These are phyloP conservation scores for Telmatherina bonti DNA, from an alignment of 2,797 vertebrate species.

Conservation along the genomic window DNA sequence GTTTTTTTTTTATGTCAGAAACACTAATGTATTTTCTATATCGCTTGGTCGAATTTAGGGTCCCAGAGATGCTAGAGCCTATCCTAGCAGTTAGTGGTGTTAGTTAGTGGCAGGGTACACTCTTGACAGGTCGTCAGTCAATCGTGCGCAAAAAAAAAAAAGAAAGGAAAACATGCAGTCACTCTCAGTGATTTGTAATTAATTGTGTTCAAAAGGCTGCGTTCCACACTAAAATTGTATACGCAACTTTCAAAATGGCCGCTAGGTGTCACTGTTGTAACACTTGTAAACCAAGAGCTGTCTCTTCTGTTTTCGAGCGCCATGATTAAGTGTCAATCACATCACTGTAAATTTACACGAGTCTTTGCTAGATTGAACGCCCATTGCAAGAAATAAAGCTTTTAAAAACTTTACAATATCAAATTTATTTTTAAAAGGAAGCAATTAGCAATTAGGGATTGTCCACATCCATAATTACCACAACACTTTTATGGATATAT, in stretches of 20 bases:
- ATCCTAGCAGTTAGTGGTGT: too few relatives aligned
- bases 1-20: too few relatives aligned
- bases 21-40: too few relatives aligned
- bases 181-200: not conserved
- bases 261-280: constrained; percentile 50
- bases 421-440: too few relatives aligned
- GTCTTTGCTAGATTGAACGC: not conserved
- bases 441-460: too few relatives aligned
- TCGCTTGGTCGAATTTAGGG: too few relatives aligned
- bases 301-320: not conserved
- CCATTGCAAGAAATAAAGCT: not conserved
- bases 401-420: too few relatives aligned
- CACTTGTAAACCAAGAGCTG: not conserved
- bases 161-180: not conserved
- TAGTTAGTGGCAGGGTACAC: too few relatives aligned
- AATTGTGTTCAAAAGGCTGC: constrained; percentile 1
- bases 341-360: not conserved
- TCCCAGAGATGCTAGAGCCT: too few relatives aligned
- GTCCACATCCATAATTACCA: too few relatives aligned
- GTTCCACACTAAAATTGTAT: not conserved
- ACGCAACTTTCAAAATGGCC: not conserved
- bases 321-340: not conserved
- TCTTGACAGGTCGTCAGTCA: too few relatives aligned
- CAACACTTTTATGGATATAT: too few relatives aligned
- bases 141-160: not conserved